phyloP scores from a whole-genome alignment of 2,113 vertebrate genomes.

The Stictonetta naevosa region DNA sequence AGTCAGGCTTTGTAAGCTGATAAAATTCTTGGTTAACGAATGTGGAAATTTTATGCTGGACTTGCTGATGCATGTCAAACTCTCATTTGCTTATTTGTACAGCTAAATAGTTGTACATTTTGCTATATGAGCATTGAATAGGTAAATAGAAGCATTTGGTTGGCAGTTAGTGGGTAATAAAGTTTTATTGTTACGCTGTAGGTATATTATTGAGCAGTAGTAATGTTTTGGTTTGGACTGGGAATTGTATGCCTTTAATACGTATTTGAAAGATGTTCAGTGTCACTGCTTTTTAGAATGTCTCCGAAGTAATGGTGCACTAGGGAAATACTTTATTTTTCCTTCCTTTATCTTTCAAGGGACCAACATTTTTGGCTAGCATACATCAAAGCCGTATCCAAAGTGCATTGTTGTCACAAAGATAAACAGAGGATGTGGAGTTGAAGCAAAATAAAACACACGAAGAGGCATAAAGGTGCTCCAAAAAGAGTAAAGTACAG shows the following conservation, averaged over 20 bases:
- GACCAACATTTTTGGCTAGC: not conserved
- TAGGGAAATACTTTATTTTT: not conserved
- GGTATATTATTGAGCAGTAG: not conserved
- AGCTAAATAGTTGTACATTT: not conserved
- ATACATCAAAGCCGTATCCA: not conserved
- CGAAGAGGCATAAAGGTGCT: not conserved
- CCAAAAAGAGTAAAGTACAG: not conserved
- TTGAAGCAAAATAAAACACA: not conserved
- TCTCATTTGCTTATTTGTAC: not conserved
- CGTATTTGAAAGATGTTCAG: not conserved
- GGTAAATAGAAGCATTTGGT: not conserved
- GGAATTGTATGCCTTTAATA: not conserved
- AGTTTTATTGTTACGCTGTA: not conserved
- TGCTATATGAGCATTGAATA: not conserved
- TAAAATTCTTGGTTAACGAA: not conserved
- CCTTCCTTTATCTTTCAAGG: not conserved
- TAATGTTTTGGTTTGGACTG: not conserved
- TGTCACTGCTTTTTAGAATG: not conserved
- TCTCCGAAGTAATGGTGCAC: not conserved
- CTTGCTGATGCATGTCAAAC: not conserved
- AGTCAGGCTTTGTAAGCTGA: not conserved
- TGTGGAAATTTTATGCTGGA: not conserved
- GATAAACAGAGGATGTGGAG: not conserved
- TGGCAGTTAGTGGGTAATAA: not conserved
- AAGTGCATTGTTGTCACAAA: accelerated